Percentiles rank a stretch among this genome's conserved stretches.
These are phyloP conservation scores for Catalaphyllia jardinei DNA, from an alignment of 64 coral and sea anemone genomes.

Conservation along the genomic window DNA sequence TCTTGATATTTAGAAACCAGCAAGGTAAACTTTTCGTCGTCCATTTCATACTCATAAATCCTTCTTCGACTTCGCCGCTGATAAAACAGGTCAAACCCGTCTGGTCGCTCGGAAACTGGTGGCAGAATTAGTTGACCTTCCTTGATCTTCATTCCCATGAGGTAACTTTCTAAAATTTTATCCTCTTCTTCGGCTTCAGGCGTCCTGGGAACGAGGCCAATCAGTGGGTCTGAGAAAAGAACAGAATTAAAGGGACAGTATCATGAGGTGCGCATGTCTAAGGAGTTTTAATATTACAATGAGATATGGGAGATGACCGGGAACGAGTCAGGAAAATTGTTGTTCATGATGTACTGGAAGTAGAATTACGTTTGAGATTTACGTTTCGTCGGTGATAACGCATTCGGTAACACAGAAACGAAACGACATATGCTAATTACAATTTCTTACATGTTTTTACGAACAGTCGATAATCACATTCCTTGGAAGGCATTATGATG, in stretches of 20 bases:
- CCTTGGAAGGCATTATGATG: slow-evolving; percentile 29
- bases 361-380: no score
- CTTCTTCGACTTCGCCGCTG: background rate
- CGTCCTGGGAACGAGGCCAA: background rate
- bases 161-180: slow-evolving; percentile 7
- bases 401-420: no score
- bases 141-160: slow-evolving; percentile 5
- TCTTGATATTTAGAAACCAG: slow-evolving; percentile 1
- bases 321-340: no score
- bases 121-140: background rate
- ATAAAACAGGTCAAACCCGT: slow-evolving; percentile 14
- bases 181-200: slow-evolving; percentile 11
- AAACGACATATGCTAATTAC: no score
- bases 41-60: background rate
- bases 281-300: no score
- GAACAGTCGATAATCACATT: slow-evolving; percentile 22
- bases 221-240: background rate
- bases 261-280: no score
- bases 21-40: slow-evolving; percentile 6
- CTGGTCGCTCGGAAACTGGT: background rate
- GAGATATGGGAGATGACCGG: no score
- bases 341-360: no score
- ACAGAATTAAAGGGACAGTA: no score
- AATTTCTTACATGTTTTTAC: slow-evolving; percentile 24
- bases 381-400: no score